Conservation (phyloP, 1,140 invertebrate species). For the Chrysoperla carnea region DNA sequence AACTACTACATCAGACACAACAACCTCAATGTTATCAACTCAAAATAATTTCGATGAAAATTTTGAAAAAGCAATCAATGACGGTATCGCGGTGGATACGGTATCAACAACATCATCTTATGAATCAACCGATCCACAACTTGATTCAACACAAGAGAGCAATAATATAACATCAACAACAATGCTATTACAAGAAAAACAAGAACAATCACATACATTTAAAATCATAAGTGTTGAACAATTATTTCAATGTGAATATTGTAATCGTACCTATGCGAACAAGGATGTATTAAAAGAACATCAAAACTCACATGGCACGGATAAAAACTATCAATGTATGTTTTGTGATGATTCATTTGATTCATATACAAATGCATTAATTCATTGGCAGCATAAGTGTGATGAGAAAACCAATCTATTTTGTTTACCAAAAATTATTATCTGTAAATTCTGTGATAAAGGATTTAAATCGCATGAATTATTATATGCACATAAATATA, state of each 20-base stretch:
- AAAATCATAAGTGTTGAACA: conserved; percentile 19
- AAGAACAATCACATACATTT: background rate
- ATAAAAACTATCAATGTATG: conserved; percentile 33
- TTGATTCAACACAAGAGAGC: conserved; percentile 2
- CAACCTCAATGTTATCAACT: background rate
- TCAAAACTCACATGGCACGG: conserved; percentile 25
- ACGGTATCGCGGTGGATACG: background rate
- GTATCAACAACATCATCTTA: background rate
- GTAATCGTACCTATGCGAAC: conserved; percentile 30
- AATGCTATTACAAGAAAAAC: background rate
- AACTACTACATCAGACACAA: no score
- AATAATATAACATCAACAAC: conserved; percentile 6
- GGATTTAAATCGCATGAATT: conserved; percentile 22
- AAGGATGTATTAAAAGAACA: conserved; percentile 25
- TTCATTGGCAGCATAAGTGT: conserved; percentile 35
- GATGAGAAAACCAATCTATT: conserved; percentile 23
- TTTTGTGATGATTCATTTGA: conserved; percentile 27
- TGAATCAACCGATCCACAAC: background rate
- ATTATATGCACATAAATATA: conserved; percentile 21
- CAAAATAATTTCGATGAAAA: background rate
- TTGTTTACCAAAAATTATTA: conserved; percentile 19
- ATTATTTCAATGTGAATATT: conserved; percentile 36
- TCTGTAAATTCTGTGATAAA: conserved; percentile 22
- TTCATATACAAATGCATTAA: conserved; percentile 26
- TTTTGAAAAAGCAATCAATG: background rate